Percentiles rank a stretch among this genome's conserved stretches.
These are phyloP conservation scores for Climacteris rufus DNA, from an alignment of 2,113 vertebrate genomes.

Conservation along the genomic window DNA sequence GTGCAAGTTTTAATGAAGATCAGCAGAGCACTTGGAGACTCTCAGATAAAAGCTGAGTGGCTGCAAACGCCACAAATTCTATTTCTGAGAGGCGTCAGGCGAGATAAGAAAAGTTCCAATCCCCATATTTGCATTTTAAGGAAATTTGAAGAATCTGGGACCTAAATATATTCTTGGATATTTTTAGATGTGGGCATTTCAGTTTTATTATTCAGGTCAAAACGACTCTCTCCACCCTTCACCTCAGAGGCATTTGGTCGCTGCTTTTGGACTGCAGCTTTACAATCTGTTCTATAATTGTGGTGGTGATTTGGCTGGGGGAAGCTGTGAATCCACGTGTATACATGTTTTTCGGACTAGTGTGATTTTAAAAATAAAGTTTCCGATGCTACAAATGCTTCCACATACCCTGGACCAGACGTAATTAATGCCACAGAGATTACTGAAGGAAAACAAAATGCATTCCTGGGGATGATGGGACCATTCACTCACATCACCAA, in stretches of 20 bases:
- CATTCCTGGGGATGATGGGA: neutral
- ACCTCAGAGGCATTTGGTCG: neutral
- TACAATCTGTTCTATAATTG: neutral
- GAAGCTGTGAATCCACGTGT: neutral
- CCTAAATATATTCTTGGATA: neutral
- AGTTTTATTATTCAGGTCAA: neutral
- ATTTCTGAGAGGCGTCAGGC: neutral
- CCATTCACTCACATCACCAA: neutral
- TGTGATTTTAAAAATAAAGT: neutral
- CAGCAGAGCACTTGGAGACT: neutral
- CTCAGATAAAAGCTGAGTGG: neutral
- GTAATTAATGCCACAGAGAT: neutral
- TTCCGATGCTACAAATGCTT: neutral
- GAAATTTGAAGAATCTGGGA: neutral
- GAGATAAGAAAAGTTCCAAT: neutral
- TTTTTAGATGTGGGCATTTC: neutral
- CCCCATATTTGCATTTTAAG: neutral
- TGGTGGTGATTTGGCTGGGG: neutral
- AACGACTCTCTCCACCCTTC: neutral
- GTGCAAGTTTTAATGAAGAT: neutral
- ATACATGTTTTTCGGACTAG: accelerated
- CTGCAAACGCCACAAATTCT: neutral
- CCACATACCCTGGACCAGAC: neutral
- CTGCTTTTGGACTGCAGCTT: neutral
- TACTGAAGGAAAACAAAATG: neutral